phyloP scores from a whole-genome alignment of 2,797 vertebrate species.

The Anas flavirostris region DNA sequence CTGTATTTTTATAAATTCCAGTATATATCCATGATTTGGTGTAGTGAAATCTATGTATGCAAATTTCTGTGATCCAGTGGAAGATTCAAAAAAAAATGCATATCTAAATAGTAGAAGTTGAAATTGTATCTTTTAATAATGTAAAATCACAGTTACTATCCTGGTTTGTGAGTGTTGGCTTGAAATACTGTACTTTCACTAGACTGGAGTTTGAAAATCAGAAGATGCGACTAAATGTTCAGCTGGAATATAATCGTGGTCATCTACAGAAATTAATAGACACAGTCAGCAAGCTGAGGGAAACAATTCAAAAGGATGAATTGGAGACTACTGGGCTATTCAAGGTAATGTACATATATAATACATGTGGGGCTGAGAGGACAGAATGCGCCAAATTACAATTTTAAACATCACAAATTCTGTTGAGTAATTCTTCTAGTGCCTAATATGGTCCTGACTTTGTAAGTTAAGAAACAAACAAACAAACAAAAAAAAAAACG shows the following conservation, averaged over 20 bases:
- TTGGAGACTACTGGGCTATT: conserved; percentile 69
- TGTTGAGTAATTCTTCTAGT: neutral
- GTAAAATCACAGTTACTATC: neutral
- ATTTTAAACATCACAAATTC: neutral
- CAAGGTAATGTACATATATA: conserved; percentile 76
- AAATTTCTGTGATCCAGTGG: neutral
- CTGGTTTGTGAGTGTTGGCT: neutral
- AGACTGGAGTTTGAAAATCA: conserved; percentile 95
- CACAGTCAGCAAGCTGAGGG: conserved; percentile 75
- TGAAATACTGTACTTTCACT: conserved; percentile 36
- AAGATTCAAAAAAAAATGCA: neutral
- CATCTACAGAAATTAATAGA: conserved; percentile 82
- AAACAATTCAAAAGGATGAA: conserved; percentile 78
- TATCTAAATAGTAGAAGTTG: neutral
- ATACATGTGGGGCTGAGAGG: neutral
- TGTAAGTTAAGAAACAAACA: neutral
- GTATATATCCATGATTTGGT: neutral
- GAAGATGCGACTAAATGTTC: conserved; percentile 80
- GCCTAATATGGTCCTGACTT: neutral
- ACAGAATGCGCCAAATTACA: neutral
- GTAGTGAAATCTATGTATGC: neutral
- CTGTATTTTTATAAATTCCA: neutral
- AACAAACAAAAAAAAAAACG: neutral
- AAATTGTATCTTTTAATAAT: neutral
- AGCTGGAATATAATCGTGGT: conserved; percentile 85